Percentiles rank a stretch among this genome's conserved stretches.
These are phyloP conservation scores for Platichthys stellatus DNA, from an alignment of 2,113 vertebrate genomes.

Conservation along the genomic window DNA sequence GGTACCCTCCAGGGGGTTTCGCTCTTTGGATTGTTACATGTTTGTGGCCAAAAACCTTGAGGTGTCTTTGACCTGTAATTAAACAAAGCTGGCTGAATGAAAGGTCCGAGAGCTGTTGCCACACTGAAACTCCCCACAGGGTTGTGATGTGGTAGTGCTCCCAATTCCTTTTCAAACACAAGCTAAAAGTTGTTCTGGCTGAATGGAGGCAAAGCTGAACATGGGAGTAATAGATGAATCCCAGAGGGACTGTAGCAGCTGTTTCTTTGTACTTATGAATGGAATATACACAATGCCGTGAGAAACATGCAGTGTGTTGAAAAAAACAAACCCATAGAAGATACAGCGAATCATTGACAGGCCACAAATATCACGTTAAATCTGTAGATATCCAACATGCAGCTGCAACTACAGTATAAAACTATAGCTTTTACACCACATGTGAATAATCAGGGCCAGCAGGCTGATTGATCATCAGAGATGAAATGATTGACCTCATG, in stretches of 20 bases:
- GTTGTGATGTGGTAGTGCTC: conserved; percentile 46
- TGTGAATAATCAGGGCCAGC: conserved; percentile 16
- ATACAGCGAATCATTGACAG: too few species aligned
- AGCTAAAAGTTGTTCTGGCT: conserved; percentile 29
- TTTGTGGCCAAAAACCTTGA: conserved; percentile 58
- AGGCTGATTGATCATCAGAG: conserved; percentile 30
- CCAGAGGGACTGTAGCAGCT: conserved; percentile 8
- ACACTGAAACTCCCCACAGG: conserved; percentile 43
- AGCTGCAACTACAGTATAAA: conserved; percentile 7
- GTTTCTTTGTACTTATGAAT: conserved; percentile 12
- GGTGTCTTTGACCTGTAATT: conserved; percentile 61
- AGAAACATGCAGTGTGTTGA: not conserved
- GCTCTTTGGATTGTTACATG: conserved; percentile 37
- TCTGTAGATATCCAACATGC: not conserved
- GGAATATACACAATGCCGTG: not conserved
- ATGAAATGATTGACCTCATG: conserved; percentile 10
- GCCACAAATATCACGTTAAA: not conserved
- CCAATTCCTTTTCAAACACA: conserved; percentile 43
- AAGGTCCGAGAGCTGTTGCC: conserved; percentile 21
- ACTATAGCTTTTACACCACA: not conserved
- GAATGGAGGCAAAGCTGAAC: conserved; percentile 42
- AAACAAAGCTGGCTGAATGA: conserved; percentile 56
- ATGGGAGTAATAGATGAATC: conserved; percentile 28
- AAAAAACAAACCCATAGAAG: not conserved
- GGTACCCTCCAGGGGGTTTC: conserved; percentile 10